Evolutionary conservation across 1,140 invertebrate species (phyloP), one percentile per base, ranked within the genome.

Genomic region (Heliconius nattereri): DNA sequence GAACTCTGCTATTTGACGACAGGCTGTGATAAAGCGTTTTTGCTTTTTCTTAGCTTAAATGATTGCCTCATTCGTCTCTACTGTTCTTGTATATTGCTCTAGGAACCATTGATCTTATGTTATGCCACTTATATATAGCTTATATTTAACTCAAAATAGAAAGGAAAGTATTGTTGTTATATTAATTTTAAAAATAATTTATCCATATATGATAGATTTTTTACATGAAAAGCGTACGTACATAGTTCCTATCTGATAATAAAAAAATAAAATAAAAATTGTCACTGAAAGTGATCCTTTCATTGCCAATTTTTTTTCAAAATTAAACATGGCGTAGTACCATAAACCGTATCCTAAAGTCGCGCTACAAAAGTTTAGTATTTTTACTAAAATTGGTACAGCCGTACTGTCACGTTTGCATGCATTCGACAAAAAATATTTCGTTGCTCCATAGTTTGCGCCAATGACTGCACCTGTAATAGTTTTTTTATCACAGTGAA

Each of bases 401-500:
- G 49, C 7, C 16, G 26, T 52, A 74, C 73, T 54, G 40, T 71
- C n/a, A 71, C 75, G 23, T 70, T 76, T 26, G 75, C 19, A 70
- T 45, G 60, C 20, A 70, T 76, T 75, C 40, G 23, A 76, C 32
- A 45, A 71, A 76, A 76, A 35, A 54, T 37, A 37, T 75, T 75
- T 70, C 75, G 23, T 23, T 71, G 8, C 23, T 49, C 54, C 75
- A 45, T 26, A 76, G 32, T 32, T 49, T 37, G 37, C 75, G 23
- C 23, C 75, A 60, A 60, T 70, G 72, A 74, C 37, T 66, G 60
- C 60, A 75, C 78, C 37, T 60, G 52, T 40, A 79, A 40, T 79
- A 32, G 54, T 79, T 79, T 79, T 74, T 80, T 76, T 35, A 73
- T 71, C 26, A 23, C 66, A 80, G 75, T 75, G 54, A 75, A 79